These are phyloP conservation scores for Nomada ruficornis DNA, from an alignment of 2,888 invertebrate genomes.

Conservation along the genomic window DNA sequence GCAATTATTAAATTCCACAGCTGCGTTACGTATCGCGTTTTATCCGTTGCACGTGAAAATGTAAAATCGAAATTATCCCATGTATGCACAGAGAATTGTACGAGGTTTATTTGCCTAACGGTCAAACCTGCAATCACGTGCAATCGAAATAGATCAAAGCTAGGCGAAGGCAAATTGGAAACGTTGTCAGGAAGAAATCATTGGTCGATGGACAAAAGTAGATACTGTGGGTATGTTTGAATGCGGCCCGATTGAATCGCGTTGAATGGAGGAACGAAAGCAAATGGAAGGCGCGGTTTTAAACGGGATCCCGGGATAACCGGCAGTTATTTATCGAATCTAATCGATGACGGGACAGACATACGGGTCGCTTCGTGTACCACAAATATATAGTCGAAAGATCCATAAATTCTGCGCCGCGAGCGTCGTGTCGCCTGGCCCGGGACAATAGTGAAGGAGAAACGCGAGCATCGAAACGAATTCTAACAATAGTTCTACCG, in stretches of 20 bases:
- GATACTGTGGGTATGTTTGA: conserved; percentile 36
- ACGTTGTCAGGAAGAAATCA: conserved; percentile 33
- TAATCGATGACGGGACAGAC: conserved; percentile 48
- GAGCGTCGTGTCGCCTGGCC: conserved; percentile 3
- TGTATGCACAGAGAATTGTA: background rate
- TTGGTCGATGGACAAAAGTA: conserved; percentile 31
- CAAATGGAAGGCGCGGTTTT: conserved; percentile 31
- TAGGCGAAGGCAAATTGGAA: conserved; percentile 19
- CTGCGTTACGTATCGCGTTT: background rate
- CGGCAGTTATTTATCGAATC: conserved; percentile 33
- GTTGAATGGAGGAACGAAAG: conserved; percentile 23
- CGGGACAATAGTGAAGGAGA: background rate
- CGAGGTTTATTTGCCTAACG: background rate
- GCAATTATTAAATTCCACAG: no score
- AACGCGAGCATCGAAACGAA: background rate
- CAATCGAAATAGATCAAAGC: conserved; percentile 11
- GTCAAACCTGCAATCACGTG: background rate
- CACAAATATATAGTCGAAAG: background rate
- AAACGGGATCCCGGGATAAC: conserved; percentile 32
- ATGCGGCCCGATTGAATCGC: conserved; percentile 22
- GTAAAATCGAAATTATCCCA: background rate
- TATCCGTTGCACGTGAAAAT: background rate
- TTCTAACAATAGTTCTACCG: background rate
- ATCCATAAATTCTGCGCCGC: conserved; percentile 19
- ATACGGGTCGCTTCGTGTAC: conserved; percentile 21